Evolutionary conservation across 1,140 invertebrate species (phyloP).

Genomic region (Teleopsis dalmanni): DNA sequence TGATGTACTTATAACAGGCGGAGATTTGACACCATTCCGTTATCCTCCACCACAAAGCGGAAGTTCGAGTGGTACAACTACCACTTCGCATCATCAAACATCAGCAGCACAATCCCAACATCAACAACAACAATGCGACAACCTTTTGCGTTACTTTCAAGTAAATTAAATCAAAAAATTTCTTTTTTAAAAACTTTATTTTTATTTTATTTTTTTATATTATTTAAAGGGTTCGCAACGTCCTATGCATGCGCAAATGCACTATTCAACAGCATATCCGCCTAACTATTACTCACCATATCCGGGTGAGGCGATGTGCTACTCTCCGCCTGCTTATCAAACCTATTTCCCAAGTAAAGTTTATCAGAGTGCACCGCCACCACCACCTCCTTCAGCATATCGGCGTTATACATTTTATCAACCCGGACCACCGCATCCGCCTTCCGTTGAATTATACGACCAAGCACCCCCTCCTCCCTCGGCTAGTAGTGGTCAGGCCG

Average conservation of each 20-base stretch:
- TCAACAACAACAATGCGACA: conserved; percentile 25
- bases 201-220: no score
- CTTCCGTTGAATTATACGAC: conserved; percentile 24
- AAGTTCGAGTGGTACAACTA: conserved; percentile 11
- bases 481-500: conserved; percentile 12
- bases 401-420: conserved; percentile 45
- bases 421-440: conserved; percentile 28
- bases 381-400: conserved; percentile 39
- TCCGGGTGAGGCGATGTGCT: conserved; percentile 48
- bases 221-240: conserved; percentile 45
- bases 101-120: conserved; percentile 13
- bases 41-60: conserved; percentile 19
- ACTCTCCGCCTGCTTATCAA: conserved; percentile 52
- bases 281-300: conserved; percentile 49
- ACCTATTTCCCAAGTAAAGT: conserved; percentile 42
- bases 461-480: conserved; percentile 27
- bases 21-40: conserved; percentile 18
- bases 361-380: conserved; percentile 39
- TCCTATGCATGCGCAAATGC: conserved; percentile 41
- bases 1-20: conserved; percentile 38
- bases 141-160: no score
- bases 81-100: conserved; percentile 8
- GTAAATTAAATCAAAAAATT: no score
- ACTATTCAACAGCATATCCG: conserved; percentile 45
- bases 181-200: no score